Evolutionary conservation across 2,113 vertebrate genomes (phyloP), one percentile per base, ranked within the genome.

Genomic region (Onychostoma macrolepis): DNA sequence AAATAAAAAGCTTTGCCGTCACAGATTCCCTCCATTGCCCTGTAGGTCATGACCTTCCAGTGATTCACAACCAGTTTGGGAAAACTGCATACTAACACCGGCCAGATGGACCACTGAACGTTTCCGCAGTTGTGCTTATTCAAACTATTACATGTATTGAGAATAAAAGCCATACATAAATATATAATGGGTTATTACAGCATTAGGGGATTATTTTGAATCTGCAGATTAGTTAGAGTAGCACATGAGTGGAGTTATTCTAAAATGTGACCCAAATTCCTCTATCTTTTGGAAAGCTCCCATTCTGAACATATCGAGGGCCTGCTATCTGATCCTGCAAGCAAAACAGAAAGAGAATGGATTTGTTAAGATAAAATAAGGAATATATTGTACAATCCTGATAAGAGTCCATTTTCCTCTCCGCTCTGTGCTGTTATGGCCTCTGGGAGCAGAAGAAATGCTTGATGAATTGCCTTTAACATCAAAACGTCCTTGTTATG

Each of bases 381-480:
- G 63, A 13, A 50, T 83, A 50, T n/a, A 82, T 19, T 28, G 61
- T 24, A 50, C 63, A 45, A 10, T 82, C 38, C n/a, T 43, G n/a
- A 67, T 69, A 67, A 33, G 26, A 50, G 19, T 69, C 4, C 26
- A 21, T 69, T 83, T 83, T 45, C 24, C 80, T 82, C 26, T 82
- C 28, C 6, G 33, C 30, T 80, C 78, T 50, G 10, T 67, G 43
- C 6, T 24, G 80, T 71, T 50, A 11, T 71, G 41, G 80, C 80
- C 28, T 48, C 80, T 50, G 43, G 28, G 80, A 69, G 43, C 11
- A 33, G 3, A 83, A 83, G 17, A 8, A 71, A 50, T 28, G 41
- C 43, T 83, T 83, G 28, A 83, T 83, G 80, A 83, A 83, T 83
- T 83, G 80, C 26, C 38, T 83, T 83, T 33, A 83, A 69, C 80